These are phyloP conservation scores for Calliopum simillimum DNA, from an alignment of 2,888 invertebrate species.

Conservation along the genomic window DNA sequence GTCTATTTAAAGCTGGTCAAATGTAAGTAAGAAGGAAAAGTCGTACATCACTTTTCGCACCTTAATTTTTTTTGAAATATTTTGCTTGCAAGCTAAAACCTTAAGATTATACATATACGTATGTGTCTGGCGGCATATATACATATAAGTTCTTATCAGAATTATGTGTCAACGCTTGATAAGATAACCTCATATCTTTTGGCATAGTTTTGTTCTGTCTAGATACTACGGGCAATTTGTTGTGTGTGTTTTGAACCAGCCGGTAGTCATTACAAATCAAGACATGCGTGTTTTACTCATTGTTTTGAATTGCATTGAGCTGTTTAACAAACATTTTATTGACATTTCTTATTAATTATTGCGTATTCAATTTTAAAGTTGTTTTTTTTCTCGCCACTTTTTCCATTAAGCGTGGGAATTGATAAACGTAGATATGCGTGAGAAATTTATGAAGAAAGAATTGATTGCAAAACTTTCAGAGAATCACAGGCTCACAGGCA, in stretches of 20 bases:
- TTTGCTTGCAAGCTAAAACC: slow-evolving; percentile 10
- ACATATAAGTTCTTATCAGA: not conserved
- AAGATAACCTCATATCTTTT: slow-evolving; percentile 28
- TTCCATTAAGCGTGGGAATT: too few species aligned
- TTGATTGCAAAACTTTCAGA: too few species aligned
- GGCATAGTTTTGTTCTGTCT: slow-evolving; percentile 16
- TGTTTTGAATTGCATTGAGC: not conserved
- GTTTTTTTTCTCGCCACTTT: too few species aligned
- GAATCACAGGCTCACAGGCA: too few species aligned
- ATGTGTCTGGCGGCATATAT: too few species aligned
- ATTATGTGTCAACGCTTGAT: not conserved
- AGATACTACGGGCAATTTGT: not conserved
- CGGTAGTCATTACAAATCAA: not conserved
- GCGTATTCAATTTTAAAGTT: too few species aligned
- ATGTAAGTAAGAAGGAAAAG: slow-evolving; percentile 66
- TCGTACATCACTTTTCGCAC: not conserved
- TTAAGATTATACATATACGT: too few species aligned
- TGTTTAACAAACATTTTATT: not conserved
- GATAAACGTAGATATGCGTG: too few species aligned
- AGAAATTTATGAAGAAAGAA: too few species aligned
- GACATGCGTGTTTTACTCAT: not conserved
- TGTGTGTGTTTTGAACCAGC: not conserved
- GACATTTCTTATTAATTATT: not conserved
- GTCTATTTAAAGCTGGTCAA: slow-evolving; percentile 73
- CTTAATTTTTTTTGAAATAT: not conserved